Evolutionary conservation across 2,797 vertebrate genomes (phyloP).

Genomic region (Melanotaenia trifasciata): DNA sequence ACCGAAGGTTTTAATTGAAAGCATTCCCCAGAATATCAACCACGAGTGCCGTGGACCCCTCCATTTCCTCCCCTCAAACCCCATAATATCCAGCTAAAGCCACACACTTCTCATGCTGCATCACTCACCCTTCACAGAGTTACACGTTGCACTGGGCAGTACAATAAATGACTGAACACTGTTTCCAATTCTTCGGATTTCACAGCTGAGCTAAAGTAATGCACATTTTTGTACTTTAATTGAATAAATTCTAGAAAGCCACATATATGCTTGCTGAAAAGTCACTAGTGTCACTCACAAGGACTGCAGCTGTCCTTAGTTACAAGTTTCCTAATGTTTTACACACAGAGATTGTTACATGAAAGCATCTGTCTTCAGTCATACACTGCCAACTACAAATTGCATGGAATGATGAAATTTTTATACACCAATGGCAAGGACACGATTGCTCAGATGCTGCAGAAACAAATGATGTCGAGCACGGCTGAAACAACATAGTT

Average conservation of each 20-base stretch:
- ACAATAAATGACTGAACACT: background rate
- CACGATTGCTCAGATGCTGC: background rate
- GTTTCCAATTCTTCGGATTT: background rate
- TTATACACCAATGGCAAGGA: background rate
- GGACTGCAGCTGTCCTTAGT: background rate
- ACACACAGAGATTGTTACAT: slow-evolving; percentile 1
- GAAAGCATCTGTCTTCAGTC: slow-evolving; percentile 22
- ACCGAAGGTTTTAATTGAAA: slow-evolving; percentile 61
- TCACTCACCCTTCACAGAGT: background rate
- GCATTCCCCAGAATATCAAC: slow-evolving; percentile 62
- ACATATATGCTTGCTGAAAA: background rate
- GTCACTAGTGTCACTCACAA: slow-evolving; percentile 3
- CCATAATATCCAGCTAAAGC: slow-evolving; percentile 12
- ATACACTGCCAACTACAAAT: slow-evolving; percentile 9
- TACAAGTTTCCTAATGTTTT: slow-evolving; percentile 4
- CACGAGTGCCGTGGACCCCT: slow-evolving; percentile 40
- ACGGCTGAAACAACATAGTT: slow-evolving; percentile 1
- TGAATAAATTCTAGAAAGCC: background rate
- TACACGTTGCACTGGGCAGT: background rate
- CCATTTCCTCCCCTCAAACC: slow-evolving; percentile 41
- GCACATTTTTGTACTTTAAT: background rate
- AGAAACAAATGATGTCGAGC: slow-evolving; percentile 14
- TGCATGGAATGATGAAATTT: slow-evolving; percentile 24
- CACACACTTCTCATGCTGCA: background rate
- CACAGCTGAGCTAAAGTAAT: background rate